Percentiles rank a stretch among this genome's conserved stretches.
phyloP scores from a whole-genome alignment of 2,888 invertebrate species.

The Uropetala carovei region DNA sequence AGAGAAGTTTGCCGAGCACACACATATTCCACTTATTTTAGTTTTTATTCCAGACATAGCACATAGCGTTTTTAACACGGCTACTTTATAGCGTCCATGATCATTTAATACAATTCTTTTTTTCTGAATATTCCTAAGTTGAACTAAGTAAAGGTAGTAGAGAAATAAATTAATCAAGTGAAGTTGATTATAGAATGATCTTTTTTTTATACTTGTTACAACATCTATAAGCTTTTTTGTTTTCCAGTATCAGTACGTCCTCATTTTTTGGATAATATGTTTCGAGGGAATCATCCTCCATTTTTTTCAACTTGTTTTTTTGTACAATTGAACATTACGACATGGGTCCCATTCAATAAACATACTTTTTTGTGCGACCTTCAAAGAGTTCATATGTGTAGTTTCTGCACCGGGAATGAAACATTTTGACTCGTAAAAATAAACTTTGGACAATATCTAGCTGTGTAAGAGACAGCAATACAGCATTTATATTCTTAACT shows the following conservation, averaged over 20 bases:
- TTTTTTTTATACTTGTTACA: constrained; percentile 36
- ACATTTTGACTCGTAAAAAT: constrained; percentile 56
- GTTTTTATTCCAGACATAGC: constrained; percentile 31
- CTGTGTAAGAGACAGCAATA: constrained; percentile 59
- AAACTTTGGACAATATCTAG: constrained; percentile 62
- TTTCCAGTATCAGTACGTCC: constrained; percentile 5
- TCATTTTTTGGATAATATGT: constrained; percentile 34
- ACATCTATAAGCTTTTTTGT: constrained; percentile 40
- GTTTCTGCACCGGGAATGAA: constrained; percentile 45
- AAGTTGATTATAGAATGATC: not conserved
- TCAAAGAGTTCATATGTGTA: constrained; percentile 54
- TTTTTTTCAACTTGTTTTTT: not conserved
- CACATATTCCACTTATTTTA: not conserved
- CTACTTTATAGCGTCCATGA: constrained; percentile 26
- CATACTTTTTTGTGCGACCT: constrained; percentile 61
- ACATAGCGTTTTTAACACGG: constrained; percentile 43
- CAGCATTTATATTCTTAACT: constrained; percentile 47
- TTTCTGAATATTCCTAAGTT: constrained; percentile 47
- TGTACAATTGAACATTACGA: constrained; percentile 56
- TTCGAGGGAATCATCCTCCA: not conserved
- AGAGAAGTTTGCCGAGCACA: not conserved
- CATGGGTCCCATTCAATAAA: constrained; percentile 56
- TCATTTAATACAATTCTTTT: constrained; percentile 11
- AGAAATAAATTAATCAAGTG: constrained; percentile 39
- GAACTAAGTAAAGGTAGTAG: constrained; percentile 27